Percentiles rank a stretch among this genome's conserved stretches.
phyloP scores from a whole-genome alignment of 2,888 invertebrate genomes.

The Drosophila testacea region DNA sequence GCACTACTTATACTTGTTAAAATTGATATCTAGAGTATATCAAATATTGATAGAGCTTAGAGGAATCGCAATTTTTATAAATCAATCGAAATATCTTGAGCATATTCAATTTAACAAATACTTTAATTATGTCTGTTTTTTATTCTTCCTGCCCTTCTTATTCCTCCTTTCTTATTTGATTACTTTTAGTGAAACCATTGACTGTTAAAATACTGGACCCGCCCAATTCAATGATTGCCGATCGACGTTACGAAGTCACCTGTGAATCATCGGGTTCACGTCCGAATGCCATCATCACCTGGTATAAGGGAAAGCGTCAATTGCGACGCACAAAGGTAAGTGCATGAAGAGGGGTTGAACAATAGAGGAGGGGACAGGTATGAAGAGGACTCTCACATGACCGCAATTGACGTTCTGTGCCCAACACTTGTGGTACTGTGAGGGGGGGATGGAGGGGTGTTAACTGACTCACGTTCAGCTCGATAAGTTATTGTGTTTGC shows the following conservation, averaged over 20 bases:
- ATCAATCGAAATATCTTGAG: too few species aligned
- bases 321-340: slow-evolving; percentile 92
- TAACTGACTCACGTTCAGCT: slow-evolving; percentile 73
- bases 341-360: slow-evolving; percentile 2
- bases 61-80: too few species aligned
- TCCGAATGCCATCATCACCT: slow-evolving; percentile 93
- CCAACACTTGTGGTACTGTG: slow-evolving; percentile 29
- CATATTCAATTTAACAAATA: neutral
- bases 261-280: slow-evolving; percentile 94
- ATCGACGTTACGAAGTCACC: slow-evolving; percentile 92
- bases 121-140: too few species aligned
- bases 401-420: slow-evolving; percentile 71
- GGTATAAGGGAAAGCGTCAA: slow-evolving; percentile 95
- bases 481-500: slow-evolving; percentile 80
- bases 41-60: too few species aligned
- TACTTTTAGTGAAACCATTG: slow-evolving; percentile 90
- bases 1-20: too few species aligned
- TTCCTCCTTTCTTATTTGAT: neutral
- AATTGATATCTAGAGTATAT: too few species aligned
- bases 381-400: slow-evolving; percentile 45
- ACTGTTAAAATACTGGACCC: slow-evolving; percentile 91
- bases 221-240: slow-evolving; percentile 91
- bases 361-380: neutral
- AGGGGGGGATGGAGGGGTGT: slow-evolving; percentile 27
- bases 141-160: neutral